Conservation (phyloP, 2,888 invertebrate genomes). For the Bombylius major region DNA sequence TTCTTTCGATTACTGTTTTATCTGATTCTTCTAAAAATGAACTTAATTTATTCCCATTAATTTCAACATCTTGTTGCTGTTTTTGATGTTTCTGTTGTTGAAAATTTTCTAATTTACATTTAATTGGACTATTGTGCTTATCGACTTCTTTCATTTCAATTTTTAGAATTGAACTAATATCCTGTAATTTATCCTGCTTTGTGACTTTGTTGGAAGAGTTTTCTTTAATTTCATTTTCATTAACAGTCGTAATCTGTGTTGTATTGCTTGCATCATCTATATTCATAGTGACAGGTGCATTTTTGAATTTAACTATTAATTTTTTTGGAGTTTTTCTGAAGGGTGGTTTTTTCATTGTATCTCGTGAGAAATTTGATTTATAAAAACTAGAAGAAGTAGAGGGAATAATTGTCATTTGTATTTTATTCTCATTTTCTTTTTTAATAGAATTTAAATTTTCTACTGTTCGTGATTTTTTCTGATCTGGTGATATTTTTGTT, state of each 20-base stretch:
- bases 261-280: neutral
- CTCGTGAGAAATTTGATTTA: neutral
- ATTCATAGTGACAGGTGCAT: neutral
- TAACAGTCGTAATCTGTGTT: neutral
- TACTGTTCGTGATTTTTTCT: neutral
- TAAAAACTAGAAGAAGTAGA: neutral
- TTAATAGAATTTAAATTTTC: neutral
- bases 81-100: too few relatives aligned
- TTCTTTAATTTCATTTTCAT: too few relatives aligned
- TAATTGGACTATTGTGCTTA: too few relatives aligned
- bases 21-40: too few relatives aligned
- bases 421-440: neutral
- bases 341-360: constrained; percentile 15
- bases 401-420: neutral
- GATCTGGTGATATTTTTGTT: neutral
- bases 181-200: too few relatives aligned
- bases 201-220: too few relatives aligned
- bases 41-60: too few relatives aligned
- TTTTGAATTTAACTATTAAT: constrained; percentile 28
- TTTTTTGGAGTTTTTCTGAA: constrained; percentile 26
- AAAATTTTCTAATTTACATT: too few relatives aligned
- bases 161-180: too few relatives aligned
- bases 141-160: too few relatives aligned
- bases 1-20: too few relatives aligned
- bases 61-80: too few relatives aligned